phyloP scores from a whole-genome alignment of 2,113 vertebrate genomes.

The Pardalotus punctatus region DNA sequence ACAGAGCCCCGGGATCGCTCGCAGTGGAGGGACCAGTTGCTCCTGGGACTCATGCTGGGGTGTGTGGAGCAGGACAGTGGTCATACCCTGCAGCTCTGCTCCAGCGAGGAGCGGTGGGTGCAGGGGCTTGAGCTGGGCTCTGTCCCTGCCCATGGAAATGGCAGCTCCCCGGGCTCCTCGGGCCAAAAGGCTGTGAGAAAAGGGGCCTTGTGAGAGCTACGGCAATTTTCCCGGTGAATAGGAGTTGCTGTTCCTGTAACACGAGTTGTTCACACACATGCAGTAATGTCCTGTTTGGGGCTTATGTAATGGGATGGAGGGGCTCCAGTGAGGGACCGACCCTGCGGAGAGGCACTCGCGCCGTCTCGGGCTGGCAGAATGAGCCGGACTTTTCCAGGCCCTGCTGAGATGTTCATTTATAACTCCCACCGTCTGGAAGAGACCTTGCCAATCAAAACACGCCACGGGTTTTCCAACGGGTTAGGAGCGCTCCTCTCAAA shows the following conservation, averaged over 20 bases:
- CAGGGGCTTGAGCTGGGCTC: rapidly evolving
- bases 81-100: background rate
- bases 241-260: constrained; percentile 63
- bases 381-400: constrained; percentile 80
- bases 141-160: background rate
- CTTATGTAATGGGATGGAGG: constrained; percentile 84
- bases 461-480: constrained; percentile 76
- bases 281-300: constrained; percentile 71
- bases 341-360: constrained; percentile 54
- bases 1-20: background rate
- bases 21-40: background rate
- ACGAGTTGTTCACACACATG: constrained; percentile 62
- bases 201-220: background rate
- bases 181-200: background rate
- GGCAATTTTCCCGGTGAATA: constrained; percentile 37
- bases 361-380: constrained; percentile 72
- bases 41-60: background rate
- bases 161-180: background rate
- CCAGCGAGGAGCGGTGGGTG: rapidly evolving
- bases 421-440: constrained; percentile 82
- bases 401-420: constrained; percentile 83
- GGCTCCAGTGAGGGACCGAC: constrained; percentile 74
- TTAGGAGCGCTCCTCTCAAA: constrained; percentile 80
- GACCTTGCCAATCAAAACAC: constrained; percentile 86
- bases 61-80: rapidly evolving